Conservation (phyloP, 2,797 vertebrate species). For the Ciconia nigra region DNA sequence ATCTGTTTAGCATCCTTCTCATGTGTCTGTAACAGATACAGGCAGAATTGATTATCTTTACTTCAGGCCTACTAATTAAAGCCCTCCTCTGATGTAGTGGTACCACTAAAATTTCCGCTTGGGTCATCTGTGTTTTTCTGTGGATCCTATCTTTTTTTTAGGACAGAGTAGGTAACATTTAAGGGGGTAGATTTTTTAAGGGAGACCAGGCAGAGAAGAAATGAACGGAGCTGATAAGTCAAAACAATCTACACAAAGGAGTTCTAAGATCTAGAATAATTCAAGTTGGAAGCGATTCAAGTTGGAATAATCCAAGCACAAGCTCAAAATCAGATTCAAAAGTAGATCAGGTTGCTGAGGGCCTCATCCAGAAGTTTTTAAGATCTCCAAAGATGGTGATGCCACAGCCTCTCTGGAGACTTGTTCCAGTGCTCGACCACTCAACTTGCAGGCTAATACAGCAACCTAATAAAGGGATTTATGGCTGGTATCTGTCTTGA, state of each 20-base stretch:
- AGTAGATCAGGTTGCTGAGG: background rate
- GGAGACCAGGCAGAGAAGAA: background rate
- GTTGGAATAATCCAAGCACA: background rate
- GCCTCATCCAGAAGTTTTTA: background rate
- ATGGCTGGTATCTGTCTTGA: background rate
- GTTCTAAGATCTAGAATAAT: background rate
- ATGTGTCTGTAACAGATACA: constrained; percentile 66
- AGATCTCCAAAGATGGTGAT: background rate
- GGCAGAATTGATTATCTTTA: constrained; percentile 69
- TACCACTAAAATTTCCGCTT: constrained; percentile 50
- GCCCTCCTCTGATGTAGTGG: constrained; percentile 45
- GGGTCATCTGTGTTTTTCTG: constrained; percentile 35
- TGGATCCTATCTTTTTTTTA: background rate
- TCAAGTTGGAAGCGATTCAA: background rate
- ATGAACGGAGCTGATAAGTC: background rate
- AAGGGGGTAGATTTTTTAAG: background rate
- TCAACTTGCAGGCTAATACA: background rate
- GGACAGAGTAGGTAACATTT: background rate
- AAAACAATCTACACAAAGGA: background rate
- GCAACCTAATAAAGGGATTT: background rate
- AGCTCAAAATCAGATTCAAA: background rate
- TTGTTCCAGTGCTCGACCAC: background rate
- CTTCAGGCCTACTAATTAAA: constrained; percentile 66
- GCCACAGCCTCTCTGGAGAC: background rate
- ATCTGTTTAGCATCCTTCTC: constrained; percentile 60